Evolutionary conservation across 2,113 vertebrate genomes (phyloP).

Genomic region (Hippolais icterina): DNA sequence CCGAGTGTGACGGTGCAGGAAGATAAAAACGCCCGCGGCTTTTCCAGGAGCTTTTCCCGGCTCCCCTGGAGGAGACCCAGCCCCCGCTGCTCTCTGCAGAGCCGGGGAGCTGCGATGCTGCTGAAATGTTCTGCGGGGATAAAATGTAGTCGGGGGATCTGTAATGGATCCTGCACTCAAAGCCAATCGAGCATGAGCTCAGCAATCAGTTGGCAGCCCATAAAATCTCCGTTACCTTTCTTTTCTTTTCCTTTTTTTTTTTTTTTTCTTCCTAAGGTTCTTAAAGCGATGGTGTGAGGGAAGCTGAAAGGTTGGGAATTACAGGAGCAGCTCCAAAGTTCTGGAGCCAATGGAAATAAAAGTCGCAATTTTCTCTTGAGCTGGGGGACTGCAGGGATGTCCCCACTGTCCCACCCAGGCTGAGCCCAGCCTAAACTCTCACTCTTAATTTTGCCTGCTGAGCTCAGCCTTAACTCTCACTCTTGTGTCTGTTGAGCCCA

Average conservation of each 20-base stretch:
- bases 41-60: constrained; percentile 45
- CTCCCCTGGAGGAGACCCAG: constrained; percentile 7
- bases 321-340: constrained; percentile 54
- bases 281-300: background rate
- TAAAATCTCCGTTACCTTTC: constrained; percentile 73
- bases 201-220: constrained; percentile 74
- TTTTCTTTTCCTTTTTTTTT: background rate
- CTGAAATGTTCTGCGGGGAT: constrained; percentile 62
- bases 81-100: background rate
- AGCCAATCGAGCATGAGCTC: constrained; percentile 60
- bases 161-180: constrained; percentile 72
- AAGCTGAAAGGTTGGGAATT: constrained; percentile 62
- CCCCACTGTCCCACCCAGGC: constrained; percentile 19
- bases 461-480: constrained; percentile 40
- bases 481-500: constrained; percentile 1
- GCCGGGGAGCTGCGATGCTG: constrained; percentile 7
- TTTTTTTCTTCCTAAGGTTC: background rate
- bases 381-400: constrained; percentile 15
- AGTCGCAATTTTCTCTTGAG: constrained; percentile 40
- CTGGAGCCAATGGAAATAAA: constrained; percentile 65
- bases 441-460: constrained; percentile 1
- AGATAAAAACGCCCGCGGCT: constrained; percentile 9
- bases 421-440: constrained; percentile 42
- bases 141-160: constrained; percentile 36
- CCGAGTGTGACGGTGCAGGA: background rate